A percentile compares a stretch with the other conserved stretches of the same genome.
phyloP scores from a whole-genome alignment of 2,797 vertebrate genomes.

The Poecilia velifera region DNA sequence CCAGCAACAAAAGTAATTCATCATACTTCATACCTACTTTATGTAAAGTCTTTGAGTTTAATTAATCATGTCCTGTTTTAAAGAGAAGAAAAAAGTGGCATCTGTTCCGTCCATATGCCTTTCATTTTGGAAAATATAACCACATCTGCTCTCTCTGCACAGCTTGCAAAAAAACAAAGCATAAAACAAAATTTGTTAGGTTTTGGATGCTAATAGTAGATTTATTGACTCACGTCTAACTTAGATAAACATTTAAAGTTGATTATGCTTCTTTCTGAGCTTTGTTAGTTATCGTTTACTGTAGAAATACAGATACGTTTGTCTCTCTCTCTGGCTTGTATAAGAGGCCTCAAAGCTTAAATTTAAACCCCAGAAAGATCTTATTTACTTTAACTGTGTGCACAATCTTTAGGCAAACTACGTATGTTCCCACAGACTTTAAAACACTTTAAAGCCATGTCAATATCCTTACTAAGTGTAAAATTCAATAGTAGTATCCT shows the following conservation, averaged over 20 bases:
- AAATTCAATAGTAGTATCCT: neutral
- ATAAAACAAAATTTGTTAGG: neutral
- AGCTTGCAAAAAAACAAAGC: neutral
- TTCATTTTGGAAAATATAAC: neutral
- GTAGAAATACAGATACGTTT: neutral
- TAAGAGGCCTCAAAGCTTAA: neutral
- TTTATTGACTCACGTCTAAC: neutral
- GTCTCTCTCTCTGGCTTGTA: neutral
- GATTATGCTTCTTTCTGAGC: neutral
- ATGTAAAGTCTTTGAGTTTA: neutral
- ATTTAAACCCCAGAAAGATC: neutral
- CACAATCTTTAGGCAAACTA: neutral
- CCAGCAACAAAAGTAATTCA: neutral
- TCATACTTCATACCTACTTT: neutral
- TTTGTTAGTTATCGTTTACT: neutral
- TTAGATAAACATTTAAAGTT: neutral
- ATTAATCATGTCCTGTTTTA: neutral
- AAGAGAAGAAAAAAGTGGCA: neutral
- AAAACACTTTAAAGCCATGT: neutral
- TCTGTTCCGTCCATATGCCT: neutral
- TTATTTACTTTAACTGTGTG: neutral
- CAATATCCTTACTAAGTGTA: neutral
- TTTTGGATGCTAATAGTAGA: neutral
- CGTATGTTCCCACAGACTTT: neutral
- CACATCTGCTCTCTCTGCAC: neutral